Evolutionary conservation across 2,888 invertebrate genomes (phyloP).

Genomic region (Agrotis puta): DNA sequence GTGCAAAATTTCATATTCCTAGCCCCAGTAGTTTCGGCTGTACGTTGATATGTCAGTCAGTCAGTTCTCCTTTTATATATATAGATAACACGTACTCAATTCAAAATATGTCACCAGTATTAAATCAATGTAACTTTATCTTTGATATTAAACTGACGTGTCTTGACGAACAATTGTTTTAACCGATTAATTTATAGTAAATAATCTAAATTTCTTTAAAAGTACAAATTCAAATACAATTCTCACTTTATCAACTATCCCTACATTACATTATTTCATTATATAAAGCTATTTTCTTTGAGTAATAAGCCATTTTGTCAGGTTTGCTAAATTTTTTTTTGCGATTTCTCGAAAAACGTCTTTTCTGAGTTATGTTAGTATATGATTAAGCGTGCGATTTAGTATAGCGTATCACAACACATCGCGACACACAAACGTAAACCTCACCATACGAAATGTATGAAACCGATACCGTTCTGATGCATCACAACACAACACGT

Average conservation of each 20-base stretch:
- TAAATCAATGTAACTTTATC: conserved; percentile 16
- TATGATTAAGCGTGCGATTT: conserved; percentile 22
- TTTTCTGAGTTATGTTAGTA: no score
- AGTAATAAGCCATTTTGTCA: conserved; percentile 21
- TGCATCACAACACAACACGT: no score
- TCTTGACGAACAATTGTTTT: conserved; percentile 9
- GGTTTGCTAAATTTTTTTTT: conserved; percentile 14
- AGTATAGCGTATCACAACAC: no score
- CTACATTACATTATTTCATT: conserved; percentile 21
- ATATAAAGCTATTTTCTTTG: conserved; percentile 19
- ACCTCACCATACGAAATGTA: no score
- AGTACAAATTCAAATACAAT: conserved; percentile 12
- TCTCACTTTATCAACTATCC: conserved; percentile 21
- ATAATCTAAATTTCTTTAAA: conserved; percentile 8
- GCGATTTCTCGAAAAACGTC: conserved; percentile 21
- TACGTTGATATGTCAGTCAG: no score
- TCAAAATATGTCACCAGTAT: conserved; percentile 17
- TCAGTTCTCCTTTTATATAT: no score
- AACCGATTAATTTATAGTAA: conserved; percentile 9
- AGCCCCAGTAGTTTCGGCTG: no score
- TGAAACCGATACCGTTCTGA: no score
- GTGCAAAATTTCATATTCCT: no score
- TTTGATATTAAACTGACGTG: conserved; percentile 11
- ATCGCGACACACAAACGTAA: no score
- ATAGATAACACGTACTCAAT: conserved; percentile 4